Base-by-base conservation (phyloP, 2,888 invertebrate species). In the Leptinotarsa haldemani region DNA sequence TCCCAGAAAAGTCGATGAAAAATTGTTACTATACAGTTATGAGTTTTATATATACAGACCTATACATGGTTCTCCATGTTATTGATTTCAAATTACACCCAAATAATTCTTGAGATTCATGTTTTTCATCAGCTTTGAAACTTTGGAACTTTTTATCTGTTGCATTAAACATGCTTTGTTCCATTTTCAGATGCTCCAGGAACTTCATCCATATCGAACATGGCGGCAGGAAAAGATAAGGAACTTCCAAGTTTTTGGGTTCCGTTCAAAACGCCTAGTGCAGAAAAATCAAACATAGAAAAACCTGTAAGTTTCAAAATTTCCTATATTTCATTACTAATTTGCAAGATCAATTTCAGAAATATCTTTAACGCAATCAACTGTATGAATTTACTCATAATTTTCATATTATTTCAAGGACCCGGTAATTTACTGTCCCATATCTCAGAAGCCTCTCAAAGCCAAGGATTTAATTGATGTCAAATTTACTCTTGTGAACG, bases 161-260 rank as follows among this genome's bases (percentile, higher is more conserved):
- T 40, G 40, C 40, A 40, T 40, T 40, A 9, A 30, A 30, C 30
- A 40, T 40, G 40, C 1, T 40, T 40, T 40, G 40, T 22, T 56
- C 0, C 22, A 56, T 71, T 77, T 76, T 50, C 50, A 80, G 80
- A 78, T 48, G 75, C 77, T 74, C 74, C 82, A 15, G 76, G 75
- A 25, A 79, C 82, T n/a, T 81, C 82, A 25, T 91, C 91, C 0
- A 90, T 94, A 65, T 94, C 93, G 3, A 95, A 95, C 82, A 94
- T 94, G 93, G 89, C 89, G 12, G 89, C 90, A 74, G 94, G 93
- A 0, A 91, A 93, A 83, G 93, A 95, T 73, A 95, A 95, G 84
- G 89, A 93, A 78, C 88, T 98, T 63, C 98, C 98, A 0, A 97
- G 97, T 88, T 99, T 98, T 87, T 99, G 99, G 99, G 91, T 99